These are phyloP conservation scores for Verasper variegatus DNA, from an alignment of 2,113 vertebrate species.

Conservation along the genomic window DNA sequence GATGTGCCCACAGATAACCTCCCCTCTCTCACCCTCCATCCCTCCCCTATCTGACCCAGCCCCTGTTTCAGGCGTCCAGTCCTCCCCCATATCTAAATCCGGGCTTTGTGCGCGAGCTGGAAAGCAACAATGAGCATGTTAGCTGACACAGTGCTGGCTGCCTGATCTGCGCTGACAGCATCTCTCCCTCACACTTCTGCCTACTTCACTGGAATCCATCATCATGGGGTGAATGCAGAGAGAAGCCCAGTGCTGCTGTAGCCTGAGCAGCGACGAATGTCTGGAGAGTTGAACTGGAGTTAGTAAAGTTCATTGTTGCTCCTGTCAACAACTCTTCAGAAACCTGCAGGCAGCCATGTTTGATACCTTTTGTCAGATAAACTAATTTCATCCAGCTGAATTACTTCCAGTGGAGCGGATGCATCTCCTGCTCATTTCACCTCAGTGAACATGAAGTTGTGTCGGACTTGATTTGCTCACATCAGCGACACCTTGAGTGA, in stretches of 20 bases:
- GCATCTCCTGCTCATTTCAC: neutral
- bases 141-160: slow-evolving; percentile 68
- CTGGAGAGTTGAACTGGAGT: no score
- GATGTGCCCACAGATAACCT: neutral
- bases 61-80: neutral
- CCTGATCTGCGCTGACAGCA: slow-evolving; percentile 62
- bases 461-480: neutral
- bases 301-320: no score
- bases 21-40: neutral
- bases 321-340: no score
- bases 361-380: no score
- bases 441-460: slow-evolving; percentile 9
- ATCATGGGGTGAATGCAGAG: no score
- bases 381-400: neutral
- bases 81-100: slow-evolving; percentile 64
- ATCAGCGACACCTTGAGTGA: neutral
- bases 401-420: slow-evolving; percentile 9
- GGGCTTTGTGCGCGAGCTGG: slow-evolving; percentile 60
- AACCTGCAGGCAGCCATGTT: neutral
- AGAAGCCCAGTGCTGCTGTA: no score
- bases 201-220: slow-evolving; percentile 21
- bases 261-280: no score
- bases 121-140: slow-evolving; percentile 68
- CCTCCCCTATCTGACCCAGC: slow-evolving; percentile 1
- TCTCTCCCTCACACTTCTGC: slow-evolving; percentile 20